Percentiles rank a stretch among this genome's conserved stretches.
phyloP scores from a whole-genome alignment of 1,140 invertebrate species.

The Rhizoglyphus robini region DNA sequence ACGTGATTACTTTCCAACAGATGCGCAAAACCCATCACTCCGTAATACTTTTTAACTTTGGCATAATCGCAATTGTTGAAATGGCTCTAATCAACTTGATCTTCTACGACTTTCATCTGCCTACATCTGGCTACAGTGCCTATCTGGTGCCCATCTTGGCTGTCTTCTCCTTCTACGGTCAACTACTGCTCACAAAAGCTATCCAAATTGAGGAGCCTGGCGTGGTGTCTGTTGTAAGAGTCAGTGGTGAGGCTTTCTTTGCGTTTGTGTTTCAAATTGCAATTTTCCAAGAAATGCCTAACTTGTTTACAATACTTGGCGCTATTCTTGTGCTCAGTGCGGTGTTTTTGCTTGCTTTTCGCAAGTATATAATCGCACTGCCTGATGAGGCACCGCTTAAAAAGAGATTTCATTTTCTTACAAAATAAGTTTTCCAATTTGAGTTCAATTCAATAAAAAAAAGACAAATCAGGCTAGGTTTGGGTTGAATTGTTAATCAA shows the following conservation, averaged over 20 bases:
- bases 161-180: conserved; percentile 27
- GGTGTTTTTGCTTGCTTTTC: conserved; percentile 60
- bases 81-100: conserved; percentile 56
- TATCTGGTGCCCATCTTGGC: conserved; percentile 59
- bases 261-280: too few relatives aligned
- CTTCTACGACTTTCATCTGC: conserved; percentile 62
- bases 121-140: conserved; percentile 57
- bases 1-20: neutral
- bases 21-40: conserved; percentile 66
- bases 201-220: conserved; percentile 29
- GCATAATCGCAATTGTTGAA: conserved; percentile 60
- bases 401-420: too few relatives aligned
- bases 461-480: too few relatives aligned
- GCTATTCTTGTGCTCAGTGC: conserved; percentile 66
- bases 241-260: conserved; percentile 39
- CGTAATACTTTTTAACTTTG: conserved; percentile 76
- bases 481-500: too few relatives aligned
- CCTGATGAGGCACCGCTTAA: too few relatives aligned
- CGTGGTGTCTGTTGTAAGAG: conserved; percentile 27
- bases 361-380: conserved; percentile 61
- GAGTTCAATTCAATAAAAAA: too few relatives aligned
- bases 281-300: too few relatives aligned
- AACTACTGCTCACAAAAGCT: conserved; percentile 27
- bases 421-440: too few relatives aligned
- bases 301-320: conserved; percentile 42